Percentiles rank a stretch among this genome's conserved stretches.
Conservation (phyloP, 1,140 invertebrate species). For the Cotesia glomerata region DNA sequence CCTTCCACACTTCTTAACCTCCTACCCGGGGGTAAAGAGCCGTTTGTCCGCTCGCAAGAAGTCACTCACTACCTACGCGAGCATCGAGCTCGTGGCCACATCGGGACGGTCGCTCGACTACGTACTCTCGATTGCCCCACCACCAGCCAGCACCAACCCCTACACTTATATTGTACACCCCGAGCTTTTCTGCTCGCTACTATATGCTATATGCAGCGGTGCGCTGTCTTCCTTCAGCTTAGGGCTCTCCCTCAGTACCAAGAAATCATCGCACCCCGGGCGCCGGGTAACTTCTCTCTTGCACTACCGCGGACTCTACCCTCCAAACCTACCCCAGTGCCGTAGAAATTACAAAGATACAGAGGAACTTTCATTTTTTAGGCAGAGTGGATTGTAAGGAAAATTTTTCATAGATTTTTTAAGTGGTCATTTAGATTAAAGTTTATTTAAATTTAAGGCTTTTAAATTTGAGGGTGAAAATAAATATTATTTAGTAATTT, state of each 20-base stretch:
- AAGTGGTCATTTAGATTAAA: too few species aligned
- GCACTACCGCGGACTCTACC: not conserved
- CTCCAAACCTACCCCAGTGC: slow-evolving; percentile 16
- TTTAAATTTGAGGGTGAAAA: too few species aligned
- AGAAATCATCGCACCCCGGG: slow-evolving; percentile 14
- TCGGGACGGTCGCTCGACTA: slow-evolving; percentile 62
- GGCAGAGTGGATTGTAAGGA: too few species aligned
- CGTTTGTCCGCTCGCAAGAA: slow-evolving; percentile 50
- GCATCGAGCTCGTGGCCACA: slow-evolving; percentile 61
- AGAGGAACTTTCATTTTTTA: too few species aligned
- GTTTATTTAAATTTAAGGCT: too few species aligned
- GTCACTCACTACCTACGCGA: slow-evolving; percentile 61
- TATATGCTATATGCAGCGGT: slow-evolving; percentile 29
- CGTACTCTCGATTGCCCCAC: slow-evolving; percentile 36
- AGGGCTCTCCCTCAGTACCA: not conserved
- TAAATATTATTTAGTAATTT: too few species aligned
- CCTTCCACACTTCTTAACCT: not conserved
- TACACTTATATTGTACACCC: too few species aligned
- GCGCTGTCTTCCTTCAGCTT: slow-evolving; percentile 10
- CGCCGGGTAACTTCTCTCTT: slow-evolving; percentile 16
- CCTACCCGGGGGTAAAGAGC: slow-evolving; percentile 19
- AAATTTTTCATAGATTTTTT: too few species aligned
- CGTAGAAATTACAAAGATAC: not conserved
- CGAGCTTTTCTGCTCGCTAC: slow-evolving; percentile 43
- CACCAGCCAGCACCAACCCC: slow-evolving; percentile 1